These are phyloP conservation scores for Ceyx erithaca DNA, from an alignment of 2,797 vertebrate genomes.

Conservation along the genomic window DNA sequence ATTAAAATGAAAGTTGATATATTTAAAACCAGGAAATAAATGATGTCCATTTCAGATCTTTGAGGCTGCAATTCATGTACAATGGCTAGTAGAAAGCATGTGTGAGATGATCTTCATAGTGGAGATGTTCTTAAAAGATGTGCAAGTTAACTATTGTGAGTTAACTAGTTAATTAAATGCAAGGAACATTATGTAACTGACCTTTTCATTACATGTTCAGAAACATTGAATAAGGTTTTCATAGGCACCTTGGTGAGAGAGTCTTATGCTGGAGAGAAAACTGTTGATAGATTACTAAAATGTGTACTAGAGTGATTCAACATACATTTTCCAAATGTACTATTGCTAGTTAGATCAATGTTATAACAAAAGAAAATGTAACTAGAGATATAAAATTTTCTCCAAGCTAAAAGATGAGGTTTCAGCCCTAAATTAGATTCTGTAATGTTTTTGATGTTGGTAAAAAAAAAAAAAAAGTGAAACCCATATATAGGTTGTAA, in stretches of 20 bases:
- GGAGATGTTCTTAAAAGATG: neutral
- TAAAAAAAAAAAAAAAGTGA: rapidly evolving
- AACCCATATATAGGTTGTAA: neutral
- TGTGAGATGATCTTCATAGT: neutral
- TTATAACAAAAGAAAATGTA: neutral
- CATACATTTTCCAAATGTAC: neutral
- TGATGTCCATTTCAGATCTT: neutral
- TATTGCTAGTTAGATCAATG: neutral
- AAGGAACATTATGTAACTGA: neutral
- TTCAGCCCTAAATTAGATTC: neutral
- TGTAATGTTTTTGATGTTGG: neutral
- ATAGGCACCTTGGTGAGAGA: neutral
- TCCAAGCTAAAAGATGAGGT: neutral
- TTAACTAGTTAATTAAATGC: neutral
- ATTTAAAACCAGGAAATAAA: neutral
- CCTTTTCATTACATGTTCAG: neutral
- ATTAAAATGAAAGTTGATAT: neutral
- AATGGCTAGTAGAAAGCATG: rapidly evolving
- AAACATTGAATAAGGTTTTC: neutral
- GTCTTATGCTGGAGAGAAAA: neutral
- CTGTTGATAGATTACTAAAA: neutral
- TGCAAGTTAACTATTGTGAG: neutral
- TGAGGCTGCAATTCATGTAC: neutral
- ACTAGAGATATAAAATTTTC: neutral
- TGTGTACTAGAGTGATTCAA: rapidly evolving